phyloP scores from a whole-genome alignment of 1,140 invertebrate species.

The Lordiphosa clarofinis region DNA sequence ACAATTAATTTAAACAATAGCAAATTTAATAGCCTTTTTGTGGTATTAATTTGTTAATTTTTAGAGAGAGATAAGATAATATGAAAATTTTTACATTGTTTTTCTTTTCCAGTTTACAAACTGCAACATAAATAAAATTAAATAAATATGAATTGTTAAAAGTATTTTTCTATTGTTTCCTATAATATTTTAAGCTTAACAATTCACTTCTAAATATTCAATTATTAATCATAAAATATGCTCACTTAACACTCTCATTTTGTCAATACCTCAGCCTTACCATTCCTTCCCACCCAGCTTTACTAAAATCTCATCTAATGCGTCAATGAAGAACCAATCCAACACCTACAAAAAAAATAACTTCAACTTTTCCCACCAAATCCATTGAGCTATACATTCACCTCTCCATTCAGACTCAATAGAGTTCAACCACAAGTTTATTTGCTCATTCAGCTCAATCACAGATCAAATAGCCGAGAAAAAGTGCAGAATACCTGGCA shows the following conservation, averaged over 20 bases:
- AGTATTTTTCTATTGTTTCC: too few relatives aligned
- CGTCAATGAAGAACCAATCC: slow-evolving; percentile 4
- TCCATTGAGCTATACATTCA: slow-evolving; percentile 8
- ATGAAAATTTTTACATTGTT: too few relatives aligned
- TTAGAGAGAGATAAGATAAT: too few relatives aligned
- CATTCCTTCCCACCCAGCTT: neutral
- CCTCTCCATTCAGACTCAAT: neutral
- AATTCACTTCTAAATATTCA: too few relatives aligned
- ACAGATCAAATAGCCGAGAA: slow-evolving; percentile 70
- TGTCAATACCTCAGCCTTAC: neutral
- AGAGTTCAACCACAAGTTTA: slow-evolving; percentile 58
- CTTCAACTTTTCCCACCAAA: slow-evolving; percentile 7
- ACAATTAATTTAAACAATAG: slow-evolving; percentile 12
- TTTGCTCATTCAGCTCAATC: slow-evolving; percentile 75
- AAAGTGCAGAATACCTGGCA: slow-evolving; percentile 70
- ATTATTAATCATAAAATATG: too few relatives aligned
- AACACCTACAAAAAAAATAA: slow-evolving; percentile 7
- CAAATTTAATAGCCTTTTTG: slow-evolving; percentile 21
- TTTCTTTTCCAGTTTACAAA: too few relatives aligned
- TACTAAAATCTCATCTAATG: neutral
- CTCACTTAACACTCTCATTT: too few relatives aligned
- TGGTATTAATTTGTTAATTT: slow-evolving; percentile 1
- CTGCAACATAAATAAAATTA: too few relatives aligned
- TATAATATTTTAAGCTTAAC: too few relatives aligned
- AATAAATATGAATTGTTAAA: too few relatives aligned